Base-by-base conservation (phyloP, 2,888 invertebrate genomes). In the Drosophila colorata region DNA sequence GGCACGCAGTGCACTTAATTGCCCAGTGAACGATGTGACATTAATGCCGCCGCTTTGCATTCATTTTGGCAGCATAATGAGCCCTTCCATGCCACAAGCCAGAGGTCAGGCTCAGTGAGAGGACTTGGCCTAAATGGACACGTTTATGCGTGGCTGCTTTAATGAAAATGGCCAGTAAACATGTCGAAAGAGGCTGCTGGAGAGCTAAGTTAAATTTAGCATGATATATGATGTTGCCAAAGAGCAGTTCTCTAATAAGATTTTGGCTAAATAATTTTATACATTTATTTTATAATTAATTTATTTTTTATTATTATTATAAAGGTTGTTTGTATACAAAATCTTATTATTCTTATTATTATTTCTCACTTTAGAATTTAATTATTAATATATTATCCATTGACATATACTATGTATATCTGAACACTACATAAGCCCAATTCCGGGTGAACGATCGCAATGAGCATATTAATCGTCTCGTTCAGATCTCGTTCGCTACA, bases 31-130 rank as follows among this genome's bases (percentile, higher is more conserved):
- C 72, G 69, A 67, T 78, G 82, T 70, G 70, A 81, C 78, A 87
- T 76, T 87, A 82, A 87, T 87, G 87, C 79, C 76, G 87, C 76
- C 87, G 87, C 85, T 87, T 87, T 82, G 88, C 88, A 81, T 82
- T 85, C 86, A 87, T 82, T 82, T 87, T 61, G 86, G 60, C 18
- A 37, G 65, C 82, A 87, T 85, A 82, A 82, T 82, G 88, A 82
- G 84, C 37, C 14, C 58, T 35, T 40, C 14, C 58, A 38, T 40
- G 78, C 63, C 78, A 53, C 74, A 59, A 63, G 68, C 64, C 69
- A 73, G 51, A 63, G 80, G 69, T 77, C 74, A 66, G 25, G 20
- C 37, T 14, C 18, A 11, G 31, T 25, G 60, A 44, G 23, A 43
- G 53, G 11, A 44, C 14, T 28, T 35, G 68, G 25, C 56, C 55